Conservation (phyloP, 2,113 vertebrate genomes). For the Octodon degus region DNA sequence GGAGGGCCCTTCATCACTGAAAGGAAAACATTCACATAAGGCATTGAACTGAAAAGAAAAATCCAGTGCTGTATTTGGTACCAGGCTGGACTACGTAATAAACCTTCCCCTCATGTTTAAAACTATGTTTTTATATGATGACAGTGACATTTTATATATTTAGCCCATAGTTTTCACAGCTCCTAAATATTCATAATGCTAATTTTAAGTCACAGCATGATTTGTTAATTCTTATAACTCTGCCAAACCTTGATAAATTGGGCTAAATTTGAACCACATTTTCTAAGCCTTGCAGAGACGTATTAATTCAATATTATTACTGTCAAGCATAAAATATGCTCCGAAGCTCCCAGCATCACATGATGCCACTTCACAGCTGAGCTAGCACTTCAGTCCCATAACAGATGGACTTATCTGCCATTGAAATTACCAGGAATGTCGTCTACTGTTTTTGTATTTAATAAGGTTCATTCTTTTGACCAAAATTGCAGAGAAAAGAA, state of each 20-base stretch:
- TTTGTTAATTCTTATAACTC: constrained; percentile 85
- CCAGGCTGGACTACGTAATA: constrained; percentile 65
- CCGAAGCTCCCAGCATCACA: constrained; percentile 78
- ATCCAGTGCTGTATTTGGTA: constrained; percentile 34
- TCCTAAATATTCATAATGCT: constrained; percentile 83
- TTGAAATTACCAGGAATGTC: constrained; percentile 76
- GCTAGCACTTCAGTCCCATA: constrained; percentile 71
- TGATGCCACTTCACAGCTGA: constrained; percentile 82
- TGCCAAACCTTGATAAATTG: constrained; percentile 81
- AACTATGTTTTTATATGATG: constrained; percentile 75
- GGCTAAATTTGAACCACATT: constrained; percentile 85
- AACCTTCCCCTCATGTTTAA: constrained; percentile 32
- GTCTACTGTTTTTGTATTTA: constrained; percentile 66
- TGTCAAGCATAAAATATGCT: constrained; percentile 86
- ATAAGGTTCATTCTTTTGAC: constrained; percentile 64
- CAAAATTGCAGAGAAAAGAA: constrained; percentile 48
- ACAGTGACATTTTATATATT: constrained; percentile 79
- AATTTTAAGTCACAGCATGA: constrained; percentile 83
- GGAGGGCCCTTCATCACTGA: constrained; percentile 35
- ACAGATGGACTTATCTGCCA: constrained; percentile 72
- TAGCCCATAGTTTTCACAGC: constrained; percentile 80
- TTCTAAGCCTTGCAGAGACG: constrained; percentile 79
- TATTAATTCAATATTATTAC: constrained; percentile 85
- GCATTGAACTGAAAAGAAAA: constrained; percentile 36
- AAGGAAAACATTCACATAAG: constrained; percentile 54